These are phyloP conservation scores for Mobula hypostoma DNA, from an alignment of 2,113 vertebrate genomes.

Conservation along the genomic window DNA sequence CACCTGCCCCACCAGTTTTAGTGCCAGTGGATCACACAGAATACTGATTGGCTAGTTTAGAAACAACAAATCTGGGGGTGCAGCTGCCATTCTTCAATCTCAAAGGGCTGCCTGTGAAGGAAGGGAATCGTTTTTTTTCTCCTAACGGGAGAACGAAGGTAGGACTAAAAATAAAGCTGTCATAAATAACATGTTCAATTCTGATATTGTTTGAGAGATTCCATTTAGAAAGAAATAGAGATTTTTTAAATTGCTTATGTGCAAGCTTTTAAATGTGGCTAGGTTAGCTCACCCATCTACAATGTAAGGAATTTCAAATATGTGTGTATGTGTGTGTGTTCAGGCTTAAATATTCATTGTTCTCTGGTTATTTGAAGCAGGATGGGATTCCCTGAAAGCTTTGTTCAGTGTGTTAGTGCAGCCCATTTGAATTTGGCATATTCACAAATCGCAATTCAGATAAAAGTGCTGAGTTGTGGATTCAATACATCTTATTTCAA, in stretches of 20 bases:
- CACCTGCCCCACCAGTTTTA: no score
- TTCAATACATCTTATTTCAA: neutral
- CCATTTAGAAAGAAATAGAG: neutral
- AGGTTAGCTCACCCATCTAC: neutral
- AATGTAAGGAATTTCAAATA: constrained; percentile 2
- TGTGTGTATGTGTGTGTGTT: neutral
- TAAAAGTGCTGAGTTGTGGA: neutral
- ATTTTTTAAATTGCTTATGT: neutral
- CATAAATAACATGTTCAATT: neutral
- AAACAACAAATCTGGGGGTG: no score
- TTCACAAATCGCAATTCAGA: neutral
- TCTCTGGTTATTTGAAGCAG: neutral
- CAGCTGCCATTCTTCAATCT: no score
- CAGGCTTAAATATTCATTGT: neutral
- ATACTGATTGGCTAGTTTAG: no score
- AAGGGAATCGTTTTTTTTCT: neutral
- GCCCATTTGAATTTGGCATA: neutral
- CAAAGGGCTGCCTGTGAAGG: no score
- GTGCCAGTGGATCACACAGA: no score
- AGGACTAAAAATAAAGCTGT: constrained; percentile 11
- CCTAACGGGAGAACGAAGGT: neutral
- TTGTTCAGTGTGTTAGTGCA: neutral
- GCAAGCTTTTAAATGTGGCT: neutral
- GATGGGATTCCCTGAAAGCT: neutral
- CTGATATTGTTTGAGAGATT: neutral